phyloP scores from a whole-genome alignment of 1,140 invertebrate genomes.

The Galleria mellonella region DNA sequence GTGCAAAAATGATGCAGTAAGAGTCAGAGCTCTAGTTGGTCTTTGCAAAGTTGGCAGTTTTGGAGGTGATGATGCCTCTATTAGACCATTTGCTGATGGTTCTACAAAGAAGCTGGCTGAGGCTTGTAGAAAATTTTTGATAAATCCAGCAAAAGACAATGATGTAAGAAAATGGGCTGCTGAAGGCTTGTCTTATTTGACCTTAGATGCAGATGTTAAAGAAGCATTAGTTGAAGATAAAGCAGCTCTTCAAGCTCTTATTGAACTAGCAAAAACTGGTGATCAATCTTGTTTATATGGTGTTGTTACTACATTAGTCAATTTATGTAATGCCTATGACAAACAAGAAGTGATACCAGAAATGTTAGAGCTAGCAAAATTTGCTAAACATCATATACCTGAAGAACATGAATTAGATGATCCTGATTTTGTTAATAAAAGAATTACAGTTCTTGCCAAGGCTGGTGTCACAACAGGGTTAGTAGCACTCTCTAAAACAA shows the following conservation, averaged over 20 bases:
- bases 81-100: constrained; percentile 95
- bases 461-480: constrained; percentile 92
- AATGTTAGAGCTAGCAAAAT: constrained; percentile 98
- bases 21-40: constrained; percentile 92
- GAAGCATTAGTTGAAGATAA: constrained; percentile 95
- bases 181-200: constrained; percentile 97
- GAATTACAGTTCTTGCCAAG: constrained; percentile 86
- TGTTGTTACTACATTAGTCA: constrained; percentile 95
- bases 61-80: constrained; percentile 96
- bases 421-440: constrained; percentile 91
- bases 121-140: constrained; percentile 93
- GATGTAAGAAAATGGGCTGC: constrained; percentile 97
- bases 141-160: constrained; percentile 89
- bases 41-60: constrained; percentile 97
- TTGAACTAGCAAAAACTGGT: constrained; percentile 90
- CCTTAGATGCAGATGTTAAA: constrained; percentile 98
- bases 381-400: constrained; percentile 99
- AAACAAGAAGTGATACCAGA: constrained; percentile 98
- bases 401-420: constrained; percentile 97
- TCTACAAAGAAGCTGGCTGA: constrained; percentile 94
- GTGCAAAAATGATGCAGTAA: constrained; percentile 92
- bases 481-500: constrained; percentile 92
- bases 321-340: constrained; percentile 98
- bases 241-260: constrained; percentile 86
- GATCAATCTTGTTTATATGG: constrained; percentile 94